Base-by-base conservation (phyloP, 2,888 invertebrate species). In the Orthosia cruda region DNA sequence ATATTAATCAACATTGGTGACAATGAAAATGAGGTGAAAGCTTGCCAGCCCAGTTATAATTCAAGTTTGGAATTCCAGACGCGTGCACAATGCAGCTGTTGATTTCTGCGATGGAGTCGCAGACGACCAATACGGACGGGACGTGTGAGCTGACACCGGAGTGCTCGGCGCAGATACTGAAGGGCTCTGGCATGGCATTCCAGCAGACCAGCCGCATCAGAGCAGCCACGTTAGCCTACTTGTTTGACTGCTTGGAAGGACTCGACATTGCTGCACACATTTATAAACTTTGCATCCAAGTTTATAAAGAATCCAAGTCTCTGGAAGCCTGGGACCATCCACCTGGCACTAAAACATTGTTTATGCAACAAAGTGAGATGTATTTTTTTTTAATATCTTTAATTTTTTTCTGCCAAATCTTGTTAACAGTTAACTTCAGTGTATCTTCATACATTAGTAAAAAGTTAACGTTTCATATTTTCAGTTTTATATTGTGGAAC, bases 41-140 rank as follows among this genome's bases (percentile, higher is more conserved):
- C 74, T 79, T 74, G 80, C 79, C 86, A 89, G 86, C 88, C 89
- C 74, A 89, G 66, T 84, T 89, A 73, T 70, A 64, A 81, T 74
- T 83, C 64, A 79, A 81, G 71, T 64, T 54, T 54, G 64, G 77
- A 71, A 73, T 81, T 92, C 58, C 90, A 96, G 96, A 96, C 88
- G 96, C 96, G 18, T 96, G 96, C 80, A 96, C 93, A 49, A 96
- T 96, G 96, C 96, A 96, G 87, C 82, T 96, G 67, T 88, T 96
- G 63, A 93, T 96, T 91, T 94, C 96, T 2, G 95, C 96, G 0
- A 95, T 96, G 96, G 96, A 96, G 83, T 86, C 92, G 1, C 96
- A 96, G 74, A 95, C 94, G 0, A 91, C 93, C n/a, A 92, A 93
- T 71, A 82, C 89, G 0, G 96, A 96, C 0, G 95, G 92, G 2